These are phyloP conservation scores for Meriones unguiculatus DNA, from an alignment of 2,113 vertebrate species.

Conservation along the genomic window DNA sequence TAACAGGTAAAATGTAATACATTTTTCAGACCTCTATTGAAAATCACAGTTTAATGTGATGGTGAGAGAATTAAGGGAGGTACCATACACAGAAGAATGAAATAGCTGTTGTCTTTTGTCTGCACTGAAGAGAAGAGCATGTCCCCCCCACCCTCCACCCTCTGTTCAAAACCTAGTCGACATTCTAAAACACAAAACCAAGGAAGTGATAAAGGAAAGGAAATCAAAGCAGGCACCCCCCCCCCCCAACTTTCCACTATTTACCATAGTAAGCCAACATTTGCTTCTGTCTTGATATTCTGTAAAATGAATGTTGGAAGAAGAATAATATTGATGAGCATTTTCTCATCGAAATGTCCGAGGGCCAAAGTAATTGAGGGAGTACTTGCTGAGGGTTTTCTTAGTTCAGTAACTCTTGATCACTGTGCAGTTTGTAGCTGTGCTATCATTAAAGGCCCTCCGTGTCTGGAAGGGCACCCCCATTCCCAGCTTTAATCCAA, in stretches of 20 bases:
- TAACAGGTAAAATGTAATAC: conserved; percentile 70
- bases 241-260: conserved; percentile 50
- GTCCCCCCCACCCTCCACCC: conserved; percentile 38
- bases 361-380: conserved; percentile 81
- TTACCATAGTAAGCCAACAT: conserved; percentile 81
- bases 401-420: conserved; percentile 84
- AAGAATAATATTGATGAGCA: conserved; percentile 80
- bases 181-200: conserved; percentile 80
- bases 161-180: conserved; percentile 75
- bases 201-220: conserved; percentile 78
- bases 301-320: conserved; percentile 79
- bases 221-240: conserved; percentile 72
- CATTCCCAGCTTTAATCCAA: conserved; percentile 76
- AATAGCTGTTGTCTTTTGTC: conserved; percentile 77
- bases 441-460: conserved; percentile 78
- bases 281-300: conserved; percentile 78
- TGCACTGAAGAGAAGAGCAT: conserved; percentile 73
- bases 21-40: conserved; percentile 70
- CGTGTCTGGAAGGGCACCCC: conserved; percentile 73
- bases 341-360: conserved; percentile 76
- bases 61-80: conserved; percentile 62
- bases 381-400: conserved; percentile 79
- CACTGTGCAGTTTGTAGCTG: conserved; percentile 72
- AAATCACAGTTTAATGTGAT: conserved; percentile 68
- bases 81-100: conserved; percentile 61